These are phyloP conservation scores for Siniperca knerii DNA, from an alignment of 2,113 vertebrate genomes.

Conservation along the genomic window DNA sequence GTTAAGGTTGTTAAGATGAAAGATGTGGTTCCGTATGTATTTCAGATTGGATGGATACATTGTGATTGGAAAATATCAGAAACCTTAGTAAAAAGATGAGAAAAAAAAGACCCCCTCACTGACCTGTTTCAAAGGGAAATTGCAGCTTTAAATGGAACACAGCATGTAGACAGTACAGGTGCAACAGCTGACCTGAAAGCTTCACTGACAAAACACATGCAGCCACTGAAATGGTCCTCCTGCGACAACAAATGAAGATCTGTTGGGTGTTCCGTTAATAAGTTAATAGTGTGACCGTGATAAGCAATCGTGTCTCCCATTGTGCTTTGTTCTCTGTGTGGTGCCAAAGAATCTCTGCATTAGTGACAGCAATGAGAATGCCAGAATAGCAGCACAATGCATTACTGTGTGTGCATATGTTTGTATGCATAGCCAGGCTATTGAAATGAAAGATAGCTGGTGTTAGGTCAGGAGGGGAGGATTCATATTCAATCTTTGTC, in stretches of 20 bases:
- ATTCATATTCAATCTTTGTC: background rate
- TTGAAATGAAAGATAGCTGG: conserved; percentile 1
- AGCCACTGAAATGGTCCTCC: background rate
- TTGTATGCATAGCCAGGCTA: background rate
- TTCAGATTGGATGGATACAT: background rate
- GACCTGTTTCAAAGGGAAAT: background rate
- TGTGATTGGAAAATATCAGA: background rate
- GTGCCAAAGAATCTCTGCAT: conserved; percentile 5
- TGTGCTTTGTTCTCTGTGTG: conserved; percentile 21
- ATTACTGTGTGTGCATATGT: conserved; percentile 9
- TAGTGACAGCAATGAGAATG: no score
- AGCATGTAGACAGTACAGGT: background rate
- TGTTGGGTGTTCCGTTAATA: background rate
- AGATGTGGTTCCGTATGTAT: background rate
- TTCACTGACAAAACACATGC: background rate
- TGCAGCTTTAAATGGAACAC: background rate
- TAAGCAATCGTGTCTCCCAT: conserved; percentile 17
- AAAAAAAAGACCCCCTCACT: background rate
- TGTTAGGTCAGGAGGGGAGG: background rate
- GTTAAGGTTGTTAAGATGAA: background rate
- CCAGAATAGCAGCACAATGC: background rate
- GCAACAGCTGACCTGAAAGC: conserved; percentile 6
- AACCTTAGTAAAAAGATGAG: background rate
- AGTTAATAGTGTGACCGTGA: background rate
- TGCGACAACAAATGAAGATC: background rate